phyloP scores from a whole-genome alignment of 2,888 invertebrate species.

The Drosophila setosimentum region DNA sequence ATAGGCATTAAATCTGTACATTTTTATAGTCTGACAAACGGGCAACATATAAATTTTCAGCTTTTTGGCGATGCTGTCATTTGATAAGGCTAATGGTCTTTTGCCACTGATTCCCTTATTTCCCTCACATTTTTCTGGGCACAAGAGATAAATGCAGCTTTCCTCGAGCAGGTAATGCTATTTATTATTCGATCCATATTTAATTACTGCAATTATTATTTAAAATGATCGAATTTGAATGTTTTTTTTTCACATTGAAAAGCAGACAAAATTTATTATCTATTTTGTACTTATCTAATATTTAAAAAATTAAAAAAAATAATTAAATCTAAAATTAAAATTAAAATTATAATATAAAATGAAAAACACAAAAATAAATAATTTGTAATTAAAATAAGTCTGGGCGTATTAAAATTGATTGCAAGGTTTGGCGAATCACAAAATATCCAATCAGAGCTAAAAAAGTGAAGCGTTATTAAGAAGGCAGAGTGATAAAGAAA shows the following conservation, averaged over 20 bases:
- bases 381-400: not conserved
- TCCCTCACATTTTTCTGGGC: not conserved
- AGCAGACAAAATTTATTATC: not conserved
- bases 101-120: conserved; percentile 19
- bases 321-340: not conserved
- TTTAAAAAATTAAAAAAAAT: not conserved
- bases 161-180: not conserved
- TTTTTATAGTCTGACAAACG: conserved; percentile 56
- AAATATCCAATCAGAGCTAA: not conserved
- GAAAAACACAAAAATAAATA: not conserved
- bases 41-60: conserved; percentile 67
- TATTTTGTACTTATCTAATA: not conserved
- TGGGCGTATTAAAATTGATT: not conserved
- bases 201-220: not conserved
- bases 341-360: not conserved
- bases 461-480: not conserved
- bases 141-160: conserved; percentile 2
- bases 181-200: not conserved
- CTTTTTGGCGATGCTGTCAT: conserved; percentile 63
- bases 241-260: not conserved
- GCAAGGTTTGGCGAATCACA: not conserved
- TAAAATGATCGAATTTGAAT: not conserved
- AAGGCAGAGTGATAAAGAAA: not conserved
- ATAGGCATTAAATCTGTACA: conserved; percentile 72
- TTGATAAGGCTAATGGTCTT: conserved; percentile 66